Evolutionary conservation across 53 echinoderm and acorn worm genomes (phyloP).

Genomic region (Apostichopus leukothele): DNA sequence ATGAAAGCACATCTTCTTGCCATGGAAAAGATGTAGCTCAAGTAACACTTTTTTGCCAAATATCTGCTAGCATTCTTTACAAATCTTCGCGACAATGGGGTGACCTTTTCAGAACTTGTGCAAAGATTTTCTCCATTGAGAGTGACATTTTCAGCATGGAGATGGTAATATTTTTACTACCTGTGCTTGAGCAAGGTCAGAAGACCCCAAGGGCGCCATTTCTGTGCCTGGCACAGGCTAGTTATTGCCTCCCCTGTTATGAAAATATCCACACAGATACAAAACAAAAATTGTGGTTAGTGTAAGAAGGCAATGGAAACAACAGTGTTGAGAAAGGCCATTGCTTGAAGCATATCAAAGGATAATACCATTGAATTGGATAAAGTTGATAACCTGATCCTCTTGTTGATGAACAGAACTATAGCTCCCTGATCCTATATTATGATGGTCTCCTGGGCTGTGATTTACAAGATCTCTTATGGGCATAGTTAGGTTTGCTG

Average conservation of each 20-base stretch:
- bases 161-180: slow-evolving; percentile 1
- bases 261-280: no score
- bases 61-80: not conserved
- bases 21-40: not conserved
- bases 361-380: no score
- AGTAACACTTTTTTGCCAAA: not conserved
- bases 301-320: no score
- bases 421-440: no score
- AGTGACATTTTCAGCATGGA: not conserved
- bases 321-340: no score
- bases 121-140: not conserved
- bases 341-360: no score
- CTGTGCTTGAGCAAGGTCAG: not conserved
- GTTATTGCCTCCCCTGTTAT: not conserved
- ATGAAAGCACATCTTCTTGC: not conserved
- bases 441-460: no score
- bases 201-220: not conserved
- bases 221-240: slow-evolving; percentile 11
- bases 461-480: no score
- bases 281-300: no score
- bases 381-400: no score
- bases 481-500: no score
- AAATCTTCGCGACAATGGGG: not conserved
- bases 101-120: not conserved
- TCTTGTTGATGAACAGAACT: no score